Percentiles rank a stretch among this genome's conserved stretches.
Evolutionary conservation across 1,140 invertebrate species (phyloP).

Genomic region (Drosophila dunni): DNA sequence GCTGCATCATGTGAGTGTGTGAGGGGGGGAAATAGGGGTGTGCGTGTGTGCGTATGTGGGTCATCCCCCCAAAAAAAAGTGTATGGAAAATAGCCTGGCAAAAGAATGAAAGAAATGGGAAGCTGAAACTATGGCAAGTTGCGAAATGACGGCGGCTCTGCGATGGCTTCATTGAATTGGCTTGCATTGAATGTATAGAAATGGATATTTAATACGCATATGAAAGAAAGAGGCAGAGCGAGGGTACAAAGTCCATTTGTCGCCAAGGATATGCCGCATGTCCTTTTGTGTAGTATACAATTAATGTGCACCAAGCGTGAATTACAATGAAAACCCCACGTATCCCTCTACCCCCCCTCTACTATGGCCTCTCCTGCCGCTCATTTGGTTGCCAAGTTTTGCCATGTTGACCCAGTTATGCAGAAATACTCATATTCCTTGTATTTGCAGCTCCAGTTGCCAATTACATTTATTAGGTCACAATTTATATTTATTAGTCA

Average conservation of each 20-base stretch:
- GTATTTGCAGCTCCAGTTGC: conserved; percentile 54
- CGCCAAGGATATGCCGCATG: conserved; percentile 1
- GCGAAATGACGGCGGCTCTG: conserved; percentile 35
- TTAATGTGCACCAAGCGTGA: conserved; percentile 80
- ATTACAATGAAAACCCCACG: conserved; percentile 53
- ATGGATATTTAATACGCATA: conserved; percentile 73
- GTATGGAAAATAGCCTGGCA: conserved; percentile 12
- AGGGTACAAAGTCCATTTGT: background rate
- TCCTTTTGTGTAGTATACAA: conserved; percentile 66
- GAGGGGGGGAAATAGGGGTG: background rate
- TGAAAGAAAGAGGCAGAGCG: background rate
- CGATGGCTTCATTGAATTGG: conserved; percentile 64
- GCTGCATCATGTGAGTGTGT: conserved; percentile 57
- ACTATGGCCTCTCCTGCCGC: background rate
- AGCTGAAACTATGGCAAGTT: conserved; percentile 45
- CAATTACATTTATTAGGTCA: conserved; percentile 80
- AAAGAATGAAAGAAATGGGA: conserved; percentile 11
- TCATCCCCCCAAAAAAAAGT: conserved; percentile 31
- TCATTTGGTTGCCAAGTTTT: conserved; percentile 51
- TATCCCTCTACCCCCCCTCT: background rate
- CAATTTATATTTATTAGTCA: conserved; percentile 70
- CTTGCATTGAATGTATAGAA: conserved; percentile 57
- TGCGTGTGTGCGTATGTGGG: conserved; percentile 39
- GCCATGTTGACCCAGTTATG: conserved; percentile 64
- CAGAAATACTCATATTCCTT: conserved; percentile 49